Evolutionary conservation across 2,888 invertebrate genomes (phyloP).

Genomic region (Meta bourneti): DNA sequence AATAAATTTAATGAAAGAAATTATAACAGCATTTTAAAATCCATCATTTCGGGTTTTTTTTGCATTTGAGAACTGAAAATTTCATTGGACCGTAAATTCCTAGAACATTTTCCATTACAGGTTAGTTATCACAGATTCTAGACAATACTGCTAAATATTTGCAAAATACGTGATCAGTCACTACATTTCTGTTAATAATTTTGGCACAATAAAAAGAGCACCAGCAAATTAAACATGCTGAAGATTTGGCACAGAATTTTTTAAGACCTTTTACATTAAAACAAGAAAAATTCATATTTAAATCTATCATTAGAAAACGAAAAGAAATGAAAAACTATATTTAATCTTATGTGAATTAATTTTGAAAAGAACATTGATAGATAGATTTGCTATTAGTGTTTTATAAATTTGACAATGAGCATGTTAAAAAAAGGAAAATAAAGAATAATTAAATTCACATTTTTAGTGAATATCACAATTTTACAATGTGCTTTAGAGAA

Average conservation of each 20-base stretch:
- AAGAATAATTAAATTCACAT: no score
- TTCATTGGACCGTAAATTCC: background rate
- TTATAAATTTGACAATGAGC: no score
- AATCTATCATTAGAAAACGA: background rate
- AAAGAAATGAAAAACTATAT: constrained; percentile 15
- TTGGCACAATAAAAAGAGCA: constrained; percentile 65
- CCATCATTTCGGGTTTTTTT: background rate
- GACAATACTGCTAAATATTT: background rate
- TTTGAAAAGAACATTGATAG: background rate
- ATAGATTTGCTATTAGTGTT: no score
- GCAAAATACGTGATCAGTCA: background rate
- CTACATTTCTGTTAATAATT: constrained; percentile 22
- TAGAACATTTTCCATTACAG: background rate
- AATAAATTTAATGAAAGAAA: background rate
- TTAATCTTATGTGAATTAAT: background rate
- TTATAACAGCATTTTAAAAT: background rate
- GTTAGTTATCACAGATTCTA: background rate
- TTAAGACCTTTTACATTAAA: background rate
- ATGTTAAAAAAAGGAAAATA: no score
- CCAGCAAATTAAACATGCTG: constrained; percentile 21
- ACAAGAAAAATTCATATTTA: background rate
- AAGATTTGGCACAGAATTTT: constrained; percentile 53
- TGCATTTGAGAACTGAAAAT: background rate
- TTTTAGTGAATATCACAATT: no score
- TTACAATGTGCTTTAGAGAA: no score